Base-by-base conservation (phyloP, 2,888 invertebrate genomes). In the Lithophane ornitopus region DNA sequence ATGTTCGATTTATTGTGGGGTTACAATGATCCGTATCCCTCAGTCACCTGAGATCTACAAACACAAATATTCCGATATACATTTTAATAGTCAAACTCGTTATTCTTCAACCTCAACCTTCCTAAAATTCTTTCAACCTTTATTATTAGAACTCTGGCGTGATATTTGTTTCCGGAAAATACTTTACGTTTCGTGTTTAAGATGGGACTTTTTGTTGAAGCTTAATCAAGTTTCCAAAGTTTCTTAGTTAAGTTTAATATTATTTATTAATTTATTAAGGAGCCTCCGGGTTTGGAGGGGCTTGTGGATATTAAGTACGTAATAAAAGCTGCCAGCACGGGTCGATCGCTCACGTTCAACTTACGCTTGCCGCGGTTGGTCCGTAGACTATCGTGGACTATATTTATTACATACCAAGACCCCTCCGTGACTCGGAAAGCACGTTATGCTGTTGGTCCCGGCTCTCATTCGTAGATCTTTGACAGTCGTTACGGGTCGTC, bases 1-100 rank as follows among this genome's bases (percentile, higher is more conserved):
- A 82, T 78, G 63, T 88, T 85, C 88, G 81, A 85, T 86, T 83
- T 61, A 77, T 79, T 82, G 67, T 80, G 66, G 49, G 62, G 46
- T 69, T 74, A 65, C 39, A 44, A 34, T 69, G 22, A 54, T 54
- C 22, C 34, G 28, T 65, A 41, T 49, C 67, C 46, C 44, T 74
- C 59, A 68, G 41, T 70, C 49, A 54, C 46, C 49, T 65, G 16
- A 58, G 14, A 46, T 54, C 12, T 49, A 46, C 41, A 61, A 68
- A 63, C n/a, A 59, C 16, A 80, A 63, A 56, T 54, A 49, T 52
- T 34, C 12, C 14, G 9, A 28, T n/a, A 70, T 49, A 61, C 28
- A 78, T 26, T 63, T 71, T 9, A 34, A 56, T 56, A 58, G 22
- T 19, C 41, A 44, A 44, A 8, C 19, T 70, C 22, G 52, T 22